Evolutionary conservation across 2,797 vertebrate genomes (phyloP), one percentile per base, ranked within the genome.

Genomic region (Scolopax rusticola): DNA sequence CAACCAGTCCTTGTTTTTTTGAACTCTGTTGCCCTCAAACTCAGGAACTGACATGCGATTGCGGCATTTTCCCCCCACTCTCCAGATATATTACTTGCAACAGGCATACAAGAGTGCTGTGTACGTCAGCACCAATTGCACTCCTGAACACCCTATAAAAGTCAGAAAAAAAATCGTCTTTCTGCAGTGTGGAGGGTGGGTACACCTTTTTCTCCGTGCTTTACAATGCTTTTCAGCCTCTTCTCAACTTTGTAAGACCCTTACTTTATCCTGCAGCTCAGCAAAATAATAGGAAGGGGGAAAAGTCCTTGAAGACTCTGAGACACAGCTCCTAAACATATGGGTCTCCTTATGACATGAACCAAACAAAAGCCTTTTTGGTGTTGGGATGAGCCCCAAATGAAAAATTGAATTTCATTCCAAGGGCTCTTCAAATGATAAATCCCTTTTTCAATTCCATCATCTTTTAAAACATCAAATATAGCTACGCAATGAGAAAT

Each of bases 271-370:
- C 28, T 73, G 41, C 38, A 93, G 25, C 4, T 77, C 30, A 83
- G 23, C 40, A 80, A 80, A 92, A 47, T 38, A 80, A 65, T 69
- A 86, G 41, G 59, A 90, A 90, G 23, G 41, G 45, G 77, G 19
- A 79, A 64, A 84, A 53, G 16, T 32, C 50, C 75, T 84, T 89
- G 33, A 43, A 65, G 50, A 51, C 16, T 56, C 25, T 38, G 18
- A 94, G 5, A 40, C 0, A 93, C 65, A 64, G 71, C 63, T 78
- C 89, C 57, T 82, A 71, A 78, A 78, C 8, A 50, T 0, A 0
- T 24, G 40, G 3, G 4, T 27, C 21, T 74, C 43, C 20, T 43
- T 41, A 38, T 19, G 30, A 51, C 40, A 43, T 24, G 15, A 78
- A 40, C 25, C 43, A 67, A 73, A 77, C 0, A 0, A 69, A 85